Evolutionary conservation across 2,113 vertebrate species (phyloP).

Genomic region (Malurus melanocephalus): DNA sequence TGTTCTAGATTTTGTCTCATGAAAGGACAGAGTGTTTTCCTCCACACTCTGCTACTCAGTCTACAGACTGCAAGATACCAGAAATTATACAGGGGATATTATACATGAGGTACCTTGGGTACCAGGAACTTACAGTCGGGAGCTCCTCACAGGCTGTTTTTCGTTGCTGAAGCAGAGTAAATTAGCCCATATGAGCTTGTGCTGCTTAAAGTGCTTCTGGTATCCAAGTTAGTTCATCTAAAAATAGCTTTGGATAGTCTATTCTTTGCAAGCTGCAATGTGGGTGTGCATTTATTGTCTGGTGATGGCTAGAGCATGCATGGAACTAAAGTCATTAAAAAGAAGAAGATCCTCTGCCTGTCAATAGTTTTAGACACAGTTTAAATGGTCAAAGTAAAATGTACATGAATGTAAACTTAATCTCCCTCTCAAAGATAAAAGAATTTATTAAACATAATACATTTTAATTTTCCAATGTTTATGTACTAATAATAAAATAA

Average conservation of each 20-base stretch:
- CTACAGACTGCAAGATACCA: background rate
- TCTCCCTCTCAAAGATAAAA: background rate
- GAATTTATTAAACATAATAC: background rate
- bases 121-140: background rate
- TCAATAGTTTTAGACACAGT: background rate
- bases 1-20: background rate
- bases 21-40: background rate
- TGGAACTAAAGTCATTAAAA: background rate
- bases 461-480: background rate
- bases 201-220: background rate
- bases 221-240: background rate
- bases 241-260: conserved; percentile 24
- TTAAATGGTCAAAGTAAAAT: background rate
- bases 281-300: background rate
- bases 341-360: background rate
- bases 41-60: background rate
- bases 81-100: background rate
- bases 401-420: background rate
- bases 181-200: background rate
- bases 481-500: background rate
- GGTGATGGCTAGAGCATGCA: background rate
- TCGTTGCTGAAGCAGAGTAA: background rate
- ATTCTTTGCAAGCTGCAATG: background rate
- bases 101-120: background rate
- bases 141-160: background rate